Percentiles rank a stretch among this genome's conserved stretches.
These are phyloP conservation scores for Macaca nemestrina DNA, from an alignment of 2,113 vertebrate genomes.

Conservation along the genomic window DNA sequence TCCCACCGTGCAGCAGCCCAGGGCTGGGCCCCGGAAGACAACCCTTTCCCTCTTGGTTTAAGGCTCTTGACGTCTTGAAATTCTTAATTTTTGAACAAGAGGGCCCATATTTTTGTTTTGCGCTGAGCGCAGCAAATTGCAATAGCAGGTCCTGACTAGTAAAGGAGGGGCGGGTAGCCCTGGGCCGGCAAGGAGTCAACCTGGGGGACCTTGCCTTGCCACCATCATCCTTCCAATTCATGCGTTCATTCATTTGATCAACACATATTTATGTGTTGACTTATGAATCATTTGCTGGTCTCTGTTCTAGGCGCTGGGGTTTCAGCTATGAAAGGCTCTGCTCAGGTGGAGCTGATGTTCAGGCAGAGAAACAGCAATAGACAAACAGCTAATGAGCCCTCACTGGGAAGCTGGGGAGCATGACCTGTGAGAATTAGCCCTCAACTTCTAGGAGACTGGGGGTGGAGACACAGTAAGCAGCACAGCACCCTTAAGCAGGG, in stretches of 20 bases:
- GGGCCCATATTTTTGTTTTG: background rate
- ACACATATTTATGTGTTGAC: background rate
- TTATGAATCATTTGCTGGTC: background rate
- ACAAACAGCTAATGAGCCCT: fast-evolving
- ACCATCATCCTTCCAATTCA: background rate
- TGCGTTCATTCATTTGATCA: background rate
- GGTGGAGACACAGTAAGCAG: background rate
- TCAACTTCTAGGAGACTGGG: background rate
- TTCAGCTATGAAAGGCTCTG: fast-evolving
- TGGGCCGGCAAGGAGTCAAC: fast-evolving
- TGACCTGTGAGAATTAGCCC: background rate
- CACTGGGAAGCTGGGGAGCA: too few species aligned
- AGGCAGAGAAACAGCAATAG: fast-evolving
- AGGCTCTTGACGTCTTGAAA: fast-evolving
- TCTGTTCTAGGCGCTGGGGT: background rate
- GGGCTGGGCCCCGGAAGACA: background rate
- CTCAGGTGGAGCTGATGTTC: background rate
- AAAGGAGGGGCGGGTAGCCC: background rate
- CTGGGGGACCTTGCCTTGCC: background rate
- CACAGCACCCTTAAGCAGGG: background rate
- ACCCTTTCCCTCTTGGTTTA: background rate
- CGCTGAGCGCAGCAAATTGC: background rate
- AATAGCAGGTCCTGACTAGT: background rate
- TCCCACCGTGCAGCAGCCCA: fast-evolving
- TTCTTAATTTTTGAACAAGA: background rate